Evolutionary conservation across 1,140 invertebrate species (phyloP).

Genomic region (Tetraneura akinire): DNA sequence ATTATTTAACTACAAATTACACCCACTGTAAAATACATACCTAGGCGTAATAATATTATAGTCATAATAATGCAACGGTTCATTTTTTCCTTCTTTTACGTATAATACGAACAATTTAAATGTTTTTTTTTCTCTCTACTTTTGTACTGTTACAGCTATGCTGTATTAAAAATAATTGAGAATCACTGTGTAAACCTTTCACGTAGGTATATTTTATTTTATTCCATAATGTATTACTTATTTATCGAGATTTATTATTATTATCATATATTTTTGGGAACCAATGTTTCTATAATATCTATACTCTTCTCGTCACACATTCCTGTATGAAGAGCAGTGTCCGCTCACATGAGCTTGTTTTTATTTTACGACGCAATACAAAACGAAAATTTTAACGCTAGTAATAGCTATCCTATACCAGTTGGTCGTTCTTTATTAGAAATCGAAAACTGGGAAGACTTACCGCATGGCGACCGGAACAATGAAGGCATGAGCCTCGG

Average conservation of each 20-base stretch:
- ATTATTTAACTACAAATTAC: too few relatives aligned
- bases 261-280: conserved; percentile 31
- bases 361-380: conserved; percentile 8
- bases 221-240: too few relatives aligned
- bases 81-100: neutral
- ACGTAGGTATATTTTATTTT: neutral
- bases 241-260: neutral
- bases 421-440: conserved; percentile 24
- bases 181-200: neutral
- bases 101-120: neutral
- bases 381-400: neutral
- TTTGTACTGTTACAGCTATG: neutral
- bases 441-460: conserved; percentile 46
- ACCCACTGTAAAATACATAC: neutral
- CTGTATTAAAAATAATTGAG: neutral
- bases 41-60: neutral
- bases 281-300: neutral
- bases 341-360: neutral
- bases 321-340: conserved; percentile 17
- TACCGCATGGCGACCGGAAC: neutral
- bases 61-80: conserved; percentile 23
- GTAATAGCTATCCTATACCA: neutral
- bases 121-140: neutral
- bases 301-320: neutral
- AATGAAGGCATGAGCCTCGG: conserved; percentile 36